These are phyloP conservation scores for Coenonympha arcania DNA, from an alignment of 2,888 invertebrate genomes.

Conservation along the genomic window DNA sequence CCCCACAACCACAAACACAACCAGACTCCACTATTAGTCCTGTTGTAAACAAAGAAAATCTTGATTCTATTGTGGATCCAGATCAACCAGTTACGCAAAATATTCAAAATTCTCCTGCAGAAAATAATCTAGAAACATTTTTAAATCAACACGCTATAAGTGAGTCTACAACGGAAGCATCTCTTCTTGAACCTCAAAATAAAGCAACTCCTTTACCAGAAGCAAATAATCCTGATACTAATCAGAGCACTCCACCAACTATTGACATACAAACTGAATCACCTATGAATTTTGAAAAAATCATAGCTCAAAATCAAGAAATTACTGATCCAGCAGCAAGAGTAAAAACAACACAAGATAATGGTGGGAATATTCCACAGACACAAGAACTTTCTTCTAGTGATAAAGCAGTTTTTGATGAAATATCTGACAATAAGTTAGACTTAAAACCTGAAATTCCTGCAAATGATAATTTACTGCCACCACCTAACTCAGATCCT, in stretches of 20 bases:
- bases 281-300: not conserved
- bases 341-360: not conserved
- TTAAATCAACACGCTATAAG: conserved; percentile 13
- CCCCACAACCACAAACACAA: conserved; percentile 28
- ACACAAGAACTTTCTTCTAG: conserved; percentile 14
- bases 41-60: not conserved
- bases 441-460: conserved; percentile 26
- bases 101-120: conserved; percentile 3
- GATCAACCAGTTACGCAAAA: not conserved
- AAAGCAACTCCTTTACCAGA: not conserved
- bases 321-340: not conserved
- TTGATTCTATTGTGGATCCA: not conserved
- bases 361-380: conserved; percentile 19
- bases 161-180: not conserved
- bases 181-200: not conserved
- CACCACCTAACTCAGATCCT: conserved; percentile 27
- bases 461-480: conserved; percentile 41
- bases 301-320: not conserved
- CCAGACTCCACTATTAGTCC: conserved; percentile 32
- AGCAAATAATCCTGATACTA: conserved; percentile 2
- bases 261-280: not conserved
- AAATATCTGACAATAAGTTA: conserved; percentile 39
- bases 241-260: conserved; percentile 14
- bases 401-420: conserved; percentile 26
- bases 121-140: conserved; percentile 18